Evolutionary conservation across 2,797 vertebrate genomes (phyloP).

Genomic region (Ctenosaura bakeri): DNA sequence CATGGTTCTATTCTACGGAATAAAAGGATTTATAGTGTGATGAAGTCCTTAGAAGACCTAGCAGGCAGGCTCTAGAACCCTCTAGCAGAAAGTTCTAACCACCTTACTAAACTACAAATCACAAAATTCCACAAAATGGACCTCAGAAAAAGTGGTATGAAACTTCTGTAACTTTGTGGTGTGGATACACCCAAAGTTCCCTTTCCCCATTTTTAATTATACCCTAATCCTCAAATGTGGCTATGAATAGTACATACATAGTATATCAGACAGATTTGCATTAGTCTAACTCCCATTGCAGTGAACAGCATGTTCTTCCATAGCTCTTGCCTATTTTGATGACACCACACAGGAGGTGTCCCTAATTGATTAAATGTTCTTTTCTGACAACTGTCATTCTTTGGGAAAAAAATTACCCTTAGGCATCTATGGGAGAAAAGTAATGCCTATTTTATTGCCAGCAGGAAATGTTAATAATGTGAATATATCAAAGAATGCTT

Average conservation of each 20-base stretch:
- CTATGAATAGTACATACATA: not conserved
- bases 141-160: too few species aligned
- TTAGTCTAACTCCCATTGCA: not conserved
- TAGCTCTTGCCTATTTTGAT: not conserved
- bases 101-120: too few species aligned
- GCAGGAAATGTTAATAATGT: slow-evolving; percentile 55
- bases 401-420: slow-evolving; percentile 53
- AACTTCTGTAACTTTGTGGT: too few species aligned
- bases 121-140: too few species aligned
- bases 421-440: slow-evolving; percentile 64
- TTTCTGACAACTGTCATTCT: slow-evolving; percentile 50
- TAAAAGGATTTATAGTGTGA: too few species aligned
- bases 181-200: slow-evolving; percentile 39
- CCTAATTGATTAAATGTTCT: not conserved
- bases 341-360: not conserved
- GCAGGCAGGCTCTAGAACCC: too few species aligned
- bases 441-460: slow-evolving; percentile 35
- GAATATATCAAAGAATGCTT: slow-evolving; percentile 46
- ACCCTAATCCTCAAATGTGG: slow-evolving; percentile 83
- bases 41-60: too few species aligned
- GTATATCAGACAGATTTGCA: too few species aligned
- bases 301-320: not conserved
- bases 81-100: too few species aligned
- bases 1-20: too few species aligned
- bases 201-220: slow-evolving; percentile 76